These are phyloP conservation scores for Peromyscus attwateri DNA, from an alignment of 2,797 vertebrate genomes.

Conservation along the genomic window DNA sequence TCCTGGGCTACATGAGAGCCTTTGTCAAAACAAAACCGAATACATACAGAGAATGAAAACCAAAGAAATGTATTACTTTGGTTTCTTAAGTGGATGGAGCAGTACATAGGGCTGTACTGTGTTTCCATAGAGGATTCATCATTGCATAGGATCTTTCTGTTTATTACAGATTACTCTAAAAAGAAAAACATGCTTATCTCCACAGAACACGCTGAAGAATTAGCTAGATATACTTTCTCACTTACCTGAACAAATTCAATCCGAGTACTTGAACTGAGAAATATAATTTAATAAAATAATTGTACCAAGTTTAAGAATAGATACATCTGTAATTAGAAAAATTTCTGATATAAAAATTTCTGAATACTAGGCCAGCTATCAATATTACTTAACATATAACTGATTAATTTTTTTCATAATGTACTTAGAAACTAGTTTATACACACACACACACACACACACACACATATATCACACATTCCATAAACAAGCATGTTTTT, in stretches of 20 bases:
- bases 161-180: background rate
- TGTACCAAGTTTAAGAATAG: background rate
- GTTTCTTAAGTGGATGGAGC: background rate
- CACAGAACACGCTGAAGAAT: conserved; percentile 6
- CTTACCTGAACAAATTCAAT: conserved; percentile 7
- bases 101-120: background rate
- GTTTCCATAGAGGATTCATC: background rate
- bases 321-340: background rate
- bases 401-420: background rate
- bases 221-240: background rate
- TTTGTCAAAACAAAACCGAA: background rate
- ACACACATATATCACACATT: background rate
- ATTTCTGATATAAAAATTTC: background rate
- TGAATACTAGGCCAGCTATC: background rate
- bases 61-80: background rate
- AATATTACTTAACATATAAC: background rate
- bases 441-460: background rate
- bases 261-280: background rate
- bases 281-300: conserved; percentile 33
- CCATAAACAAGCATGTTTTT: background rate
- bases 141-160: background rate
- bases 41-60: background rate
- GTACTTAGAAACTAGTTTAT: background rate
- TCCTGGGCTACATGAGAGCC: background rate
- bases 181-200: background rate